phyloP scores from a whole-genome alignment of 2,888 invertebrate species.

The Campopleginae sp. region DNA sequence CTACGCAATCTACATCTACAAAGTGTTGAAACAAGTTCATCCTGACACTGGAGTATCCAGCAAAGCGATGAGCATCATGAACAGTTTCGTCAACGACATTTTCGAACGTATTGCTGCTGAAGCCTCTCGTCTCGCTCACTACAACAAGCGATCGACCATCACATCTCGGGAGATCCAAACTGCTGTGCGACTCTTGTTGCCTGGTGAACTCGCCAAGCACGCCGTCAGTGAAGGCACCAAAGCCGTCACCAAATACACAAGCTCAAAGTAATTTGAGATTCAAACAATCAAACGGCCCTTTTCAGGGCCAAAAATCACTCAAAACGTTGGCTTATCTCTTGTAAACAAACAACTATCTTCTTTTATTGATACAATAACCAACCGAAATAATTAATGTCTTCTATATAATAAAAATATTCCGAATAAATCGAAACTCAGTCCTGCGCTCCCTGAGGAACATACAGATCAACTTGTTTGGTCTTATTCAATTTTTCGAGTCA shows the following conservation, averaged over 20 bases:
- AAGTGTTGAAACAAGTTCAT: slow-evolving; percentile 13
- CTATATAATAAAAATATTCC: too few species aligned
- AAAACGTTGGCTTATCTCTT: neutral
- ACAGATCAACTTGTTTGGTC: too few species aligned
- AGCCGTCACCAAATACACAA: neutral
- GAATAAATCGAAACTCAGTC: too few species aligned
- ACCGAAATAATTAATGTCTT: too few species aligned
- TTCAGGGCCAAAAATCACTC: slow-evolving; percentile 14
- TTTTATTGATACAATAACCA: too few species aligned
- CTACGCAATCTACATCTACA: slow-evolving; percentile 6
- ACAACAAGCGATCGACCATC: neutral
- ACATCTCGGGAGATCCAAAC: neutral
- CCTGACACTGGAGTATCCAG: neutral
- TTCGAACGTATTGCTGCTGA: slow-evolving; percentile 4
- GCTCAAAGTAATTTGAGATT: neutral
- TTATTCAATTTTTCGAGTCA: too few species aligned
- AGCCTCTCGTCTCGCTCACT: neutral
- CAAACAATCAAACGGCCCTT: neutral
- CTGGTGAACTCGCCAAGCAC: slow-evolving; percentile 19
- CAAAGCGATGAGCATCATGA: too few species aligned
- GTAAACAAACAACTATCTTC: neutral
- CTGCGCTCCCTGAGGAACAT: too few species aligned
- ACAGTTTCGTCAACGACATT: slow-evolving; percentile 1
- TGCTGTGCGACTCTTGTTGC: slow-evolving; percentile 6
- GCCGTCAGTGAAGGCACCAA: slow-evolving; percentile 19